Conservation (phyloP, 2,888 invertebrate species). For the Epirrhoe alternata region DNA sequence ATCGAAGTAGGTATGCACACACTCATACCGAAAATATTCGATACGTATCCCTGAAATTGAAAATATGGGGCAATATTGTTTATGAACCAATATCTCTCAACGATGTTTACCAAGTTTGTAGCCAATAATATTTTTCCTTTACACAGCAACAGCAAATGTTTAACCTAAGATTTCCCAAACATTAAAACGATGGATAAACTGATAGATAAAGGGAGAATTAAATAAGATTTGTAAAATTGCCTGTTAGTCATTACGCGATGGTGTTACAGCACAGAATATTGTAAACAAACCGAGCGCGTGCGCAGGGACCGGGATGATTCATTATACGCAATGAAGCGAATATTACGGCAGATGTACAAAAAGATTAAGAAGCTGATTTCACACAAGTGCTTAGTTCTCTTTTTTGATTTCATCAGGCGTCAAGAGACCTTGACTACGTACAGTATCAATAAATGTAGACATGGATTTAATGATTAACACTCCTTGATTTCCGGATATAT, state of each 20-base stretch:
- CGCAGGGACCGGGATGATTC: conserved; percentile 60
- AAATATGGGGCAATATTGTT: conserved; percentile 45
- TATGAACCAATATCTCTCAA: conserved; percentile 42
- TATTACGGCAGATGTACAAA: conserved; percentile 57
- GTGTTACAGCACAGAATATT: conserved; percentile 71
- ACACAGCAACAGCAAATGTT: conserved; percentile 43
- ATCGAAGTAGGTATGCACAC: conserved; percentile 22
- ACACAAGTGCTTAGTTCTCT: conserved; percentile 26
- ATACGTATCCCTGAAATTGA: conserved; percentile 32
- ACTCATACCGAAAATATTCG: conserved; percentile 26
- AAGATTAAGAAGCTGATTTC: conserved; percentile 48
- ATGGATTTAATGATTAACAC: background rate
- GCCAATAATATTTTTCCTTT: conserved; percentile 43
- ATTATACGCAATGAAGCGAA: conserved; percentile 54
- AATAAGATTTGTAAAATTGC: conserved; percentile 57
- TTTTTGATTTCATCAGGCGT: background rate
- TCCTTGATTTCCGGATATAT: background rate
- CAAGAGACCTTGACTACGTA: background rate
- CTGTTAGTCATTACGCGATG: conserved; percentile 63
- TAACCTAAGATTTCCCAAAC: conserved; percentile 40
- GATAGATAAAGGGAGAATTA: conserved; percentile 59
- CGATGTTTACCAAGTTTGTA: conserved; percentile 44
- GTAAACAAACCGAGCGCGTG: conserved; percentile 77
- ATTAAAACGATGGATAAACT: conserved; percentile 53
- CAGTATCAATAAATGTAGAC: background rate